Evolutionary conservation across 2,888 invertebrate species (phyloP), one percentile per base, ranked within the genome.

Genomic region (Notodonta dromedarius): DNA sequence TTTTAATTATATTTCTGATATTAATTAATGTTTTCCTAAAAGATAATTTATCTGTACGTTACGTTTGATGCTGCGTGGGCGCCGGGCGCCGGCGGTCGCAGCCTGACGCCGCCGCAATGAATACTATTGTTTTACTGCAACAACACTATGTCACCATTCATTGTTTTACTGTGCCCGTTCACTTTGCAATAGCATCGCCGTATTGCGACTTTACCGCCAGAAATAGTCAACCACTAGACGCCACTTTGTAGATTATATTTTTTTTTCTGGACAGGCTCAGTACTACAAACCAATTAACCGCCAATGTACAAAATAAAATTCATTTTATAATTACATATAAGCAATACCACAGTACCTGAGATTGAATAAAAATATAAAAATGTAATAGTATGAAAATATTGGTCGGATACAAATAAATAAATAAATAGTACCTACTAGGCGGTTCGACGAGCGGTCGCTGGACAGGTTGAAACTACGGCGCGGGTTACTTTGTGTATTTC

Each of bases 1-100:
- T 88, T 91, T 91, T 91, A 91, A 91, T 92, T 89, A 91, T 91
- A 91, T 91, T 90, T 89, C 91, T 88, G 91, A 91, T 90, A 91
- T 91, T 91, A 89, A 89, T 91, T 90, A 87, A 92, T 91, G 92
- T 93, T 92, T 91, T 90, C 90, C 91, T 91, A 87, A 89, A 89
- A 91, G 89, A 91, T 90, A 83, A 90, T 90, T 91, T 90, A 90
- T 92, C 87, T 83, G 85, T 85, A 83, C 86, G 91, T 91, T 88
- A 88, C 83, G 88, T 89, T 86, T 86, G 84, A 79, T 77, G 83
- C 74, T 77, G 84, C 80, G 86, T 75, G 82, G 77, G 71, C 73
- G 78, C 70, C 69, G 76, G 63, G 63, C 73, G 68, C 73, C 73
- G 67, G 77, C 73, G 70, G 76, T 72, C 78, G 82, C 78, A 73